Percentiles rank a stretch among this genome's conserved stretches.
Evolutionary conservation across 2,113 vertebrate species (phyloP).

Genomic region (Aldabrachelys gigantea): DNA sequence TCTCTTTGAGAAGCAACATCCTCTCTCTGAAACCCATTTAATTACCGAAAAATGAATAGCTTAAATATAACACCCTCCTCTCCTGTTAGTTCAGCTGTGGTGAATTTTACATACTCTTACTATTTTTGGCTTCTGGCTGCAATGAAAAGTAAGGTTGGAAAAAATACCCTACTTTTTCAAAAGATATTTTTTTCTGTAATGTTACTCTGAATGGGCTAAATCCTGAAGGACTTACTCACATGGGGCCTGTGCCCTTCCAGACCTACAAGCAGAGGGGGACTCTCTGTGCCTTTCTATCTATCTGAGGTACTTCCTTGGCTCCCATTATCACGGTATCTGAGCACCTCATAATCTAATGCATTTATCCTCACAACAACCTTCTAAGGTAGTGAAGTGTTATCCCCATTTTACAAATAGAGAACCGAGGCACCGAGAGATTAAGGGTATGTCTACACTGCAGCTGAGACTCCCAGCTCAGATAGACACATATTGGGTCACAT

Average conservation of each 20-base stretch:
- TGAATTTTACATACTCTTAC: constrained; percentile 6
- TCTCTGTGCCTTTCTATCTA: not conserved
- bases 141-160: not conserved
- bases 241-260: not conserved
- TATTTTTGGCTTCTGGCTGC: constrained; percentile 6
- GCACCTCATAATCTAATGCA: not conserved
- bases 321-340: not conserved
- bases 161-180: not conserved
- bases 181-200: not conserved
- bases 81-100: constrained; percentile 30
- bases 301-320: accelerated
- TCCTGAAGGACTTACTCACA: not conserved
- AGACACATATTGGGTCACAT: not conserved
- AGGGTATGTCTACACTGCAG: not conserved
- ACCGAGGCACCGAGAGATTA: not conserved
- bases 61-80: constrained; percentile 13
- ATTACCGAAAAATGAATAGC: constrained; percentile 29
- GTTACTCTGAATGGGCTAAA: not conserved
- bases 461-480: too few species aligned
- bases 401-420: not conserved
- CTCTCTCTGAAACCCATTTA: constrained; percentile 25
- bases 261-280: not conserved
- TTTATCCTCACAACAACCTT: not conserved
- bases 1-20: not conserved
- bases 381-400: not conserved